phyloP scores from a whole-genome alignment of 2,113 vertebrate genomes.

The Oceanodroma tethys region DNA sequence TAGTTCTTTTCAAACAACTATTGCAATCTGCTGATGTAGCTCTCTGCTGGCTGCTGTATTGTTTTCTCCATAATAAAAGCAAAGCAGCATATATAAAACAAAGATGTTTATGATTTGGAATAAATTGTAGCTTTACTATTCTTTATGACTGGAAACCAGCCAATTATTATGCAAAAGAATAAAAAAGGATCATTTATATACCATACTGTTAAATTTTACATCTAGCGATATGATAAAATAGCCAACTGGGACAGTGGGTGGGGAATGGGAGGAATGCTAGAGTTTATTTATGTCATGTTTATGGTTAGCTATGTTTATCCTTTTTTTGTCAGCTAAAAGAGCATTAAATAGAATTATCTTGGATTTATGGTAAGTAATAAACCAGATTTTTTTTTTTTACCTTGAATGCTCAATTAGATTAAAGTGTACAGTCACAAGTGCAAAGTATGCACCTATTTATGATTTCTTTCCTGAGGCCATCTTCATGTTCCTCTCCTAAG shows the following conservation, averaged over 20 bases:
- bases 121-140: constrained; percentile 4
- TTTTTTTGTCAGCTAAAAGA: constrained; percentile 34
- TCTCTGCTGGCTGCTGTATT: neutral
- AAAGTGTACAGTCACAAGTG: neutral
- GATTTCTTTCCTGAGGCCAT: constrained; percentile 3
- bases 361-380: constrained; percentile 37
- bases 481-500: neutral
- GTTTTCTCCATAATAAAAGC: constrained; percentile 27
- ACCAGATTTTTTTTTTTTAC: neutral
- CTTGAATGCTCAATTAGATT: constrained; percentile 34
- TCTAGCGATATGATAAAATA: constrained; percentile 30
- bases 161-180: constrained; percentile 50
- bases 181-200: constrained; percentile 18
- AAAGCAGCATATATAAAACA: neutral
- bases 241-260: constrained; percentile 32
- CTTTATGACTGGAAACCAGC: constrained; percentile 28
- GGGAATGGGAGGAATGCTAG: constrained; percentile 15
- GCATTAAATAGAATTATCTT: constrained; percentile 53
- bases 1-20: constrained; percentile 5
- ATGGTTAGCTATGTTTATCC: constrained; percentile 37
- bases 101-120: constrained; percentile 29
- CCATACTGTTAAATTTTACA: constrained; percentile 37
- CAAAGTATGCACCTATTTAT: constrained; percentile 27
- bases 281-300: constrained; percentile 51
- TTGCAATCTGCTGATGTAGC: neutral